Evolutionary conservation across 1,140 invertebrate genomes (phyloP).

Genomic region (Hormaphis cornu): DNA sequence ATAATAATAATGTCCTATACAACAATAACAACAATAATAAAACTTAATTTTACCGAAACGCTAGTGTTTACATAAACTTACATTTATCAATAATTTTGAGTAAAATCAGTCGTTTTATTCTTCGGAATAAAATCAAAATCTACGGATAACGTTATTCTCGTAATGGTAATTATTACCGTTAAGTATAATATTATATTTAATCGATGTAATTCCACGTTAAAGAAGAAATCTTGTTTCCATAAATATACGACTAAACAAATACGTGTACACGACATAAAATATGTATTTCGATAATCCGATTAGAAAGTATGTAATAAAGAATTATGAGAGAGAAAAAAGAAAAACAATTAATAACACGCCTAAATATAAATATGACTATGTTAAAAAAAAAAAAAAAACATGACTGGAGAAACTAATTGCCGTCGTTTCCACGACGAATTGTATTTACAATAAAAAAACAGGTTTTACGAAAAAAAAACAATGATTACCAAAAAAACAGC

Average conservation of each 20-base stretch:
- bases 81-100: slow-evolving; percentile 15
- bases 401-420: not conserved
- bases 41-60: slow-evolving; percentile 10
- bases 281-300: not conserved
- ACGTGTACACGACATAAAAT: not conserved
- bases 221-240: not conserved
- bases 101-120: slow-evolving; percentile 22
- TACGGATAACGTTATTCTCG: too few species aligned
- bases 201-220: too few species aligned
- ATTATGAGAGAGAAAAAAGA: not conserved
- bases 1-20: too few species aligned
- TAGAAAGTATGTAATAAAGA: not conserved
- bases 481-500: not conserved
- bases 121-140: too few species aligned
- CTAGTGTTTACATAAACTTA: slow-evolving; percentile 19
- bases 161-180: too few species aligned
- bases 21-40: slow-evolving; percentile 29
- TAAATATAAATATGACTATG: too few species aligned
- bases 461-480: not conserved
- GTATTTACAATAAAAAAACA: slow-evolving; percentile 5
- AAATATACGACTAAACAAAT: not conserved
- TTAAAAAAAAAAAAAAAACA: not conserved
- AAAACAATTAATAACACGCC: slow-evolving; percentile 17
- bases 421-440: not conserved
- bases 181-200: too few species aligned